Evolutionary conservation across 2,113 vertebrate species (phyloP).

Genomic region (Stictonetta naevosa): DNA sequence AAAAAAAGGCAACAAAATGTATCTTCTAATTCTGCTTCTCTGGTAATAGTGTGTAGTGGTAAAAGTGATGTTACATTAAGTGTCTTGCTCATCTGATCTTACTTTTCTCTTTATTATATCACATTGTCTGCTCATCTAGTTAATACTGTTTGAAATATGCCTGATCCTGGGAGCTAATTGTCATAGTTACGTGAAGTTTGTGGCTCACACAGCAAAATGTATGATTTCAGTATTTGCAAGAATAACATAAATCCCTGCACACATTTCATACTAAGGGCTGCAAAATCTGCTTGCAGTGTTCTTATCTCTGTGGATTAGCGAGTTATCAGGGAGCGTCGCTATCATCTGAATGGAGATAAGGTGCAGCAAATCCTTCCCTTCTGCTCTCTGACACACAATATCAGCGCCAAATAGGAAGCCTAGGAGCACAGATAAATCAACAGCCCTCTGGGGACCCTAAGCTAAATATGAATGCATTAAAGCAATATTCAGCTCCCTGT

Average conservation of each 20-base stretch:
- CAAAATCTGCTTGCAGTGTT: slow-evolving; percentile 3
- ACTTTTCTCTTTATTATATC: neutral
- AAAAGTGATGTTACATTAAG: neutral
- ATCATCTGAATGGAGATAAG: slow-evolving; percentile 43
- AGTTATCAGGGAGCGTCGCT: slow-evolving; percentile 22
- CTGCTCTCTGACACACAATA: slow-evolving; percentile 39
- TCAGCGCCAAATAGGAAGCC: neutral
- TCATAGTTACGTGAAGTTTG: neutral
- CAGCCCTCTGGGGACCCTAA: neutral
- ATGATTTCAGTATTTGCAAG: neutral
- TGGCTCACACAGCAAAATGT: neutral
- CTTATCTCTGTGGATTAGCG: slow-evolving; percentile 47
- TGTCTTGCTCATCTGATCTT: neutral
- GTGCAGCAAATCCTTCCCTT: slow-evolving; percentile 50
- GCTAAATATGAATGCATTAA: neutral
- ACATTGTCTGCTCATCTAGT: neutral
- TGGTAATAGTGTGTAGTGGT: neutral
- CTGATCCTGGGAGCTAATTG: neutral
- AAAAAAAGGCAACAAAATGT: fast-evolving
- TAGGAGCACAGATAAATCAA: neutral
- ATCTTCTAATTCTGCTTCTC: neutral
- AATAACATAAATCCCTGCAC: slow-evolving; percentile 22
- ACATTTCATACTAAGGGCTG: slow-evolving; percentile 29
- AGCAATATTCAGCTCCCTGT: neutral
- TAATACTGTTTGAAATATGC: neutral